A percentile compares a stretch with the other conserved stretches of the same genome.
phyloP scores from a whole-genome alignment of 2,888 invertebrate genomes.

The Nymphalis urticae region DNA sequence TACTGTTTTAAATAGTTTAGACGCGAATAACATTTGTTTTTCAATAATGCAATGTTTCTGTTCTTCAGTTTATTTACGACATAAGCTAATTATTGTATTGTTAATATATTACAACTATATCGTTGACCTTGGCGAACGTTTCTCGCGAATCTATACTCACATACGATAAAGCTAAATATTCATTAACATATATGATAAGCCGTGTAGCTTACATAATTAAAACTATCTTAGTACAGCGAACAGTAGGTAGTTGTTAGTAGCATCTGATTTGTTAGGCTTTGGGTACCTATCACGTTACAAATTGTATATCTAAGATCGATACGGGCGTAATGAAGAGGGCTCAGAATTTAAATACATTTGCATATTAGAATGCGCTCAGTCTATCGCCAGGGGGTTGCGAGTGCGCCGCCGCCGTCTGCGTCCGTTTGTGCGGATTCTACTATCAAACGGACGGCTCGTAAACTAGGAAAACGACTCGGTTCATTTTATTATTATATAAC shows the following conservation, averaged over 20 bases:
- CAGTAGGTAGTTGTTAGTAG: conserved; percentile 43
- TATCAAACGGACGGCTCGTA: conserved; percentile 30
- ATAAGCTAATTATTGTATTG: too few relatives aligned
- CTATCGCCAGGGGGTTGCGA: conserved; percentile 42
- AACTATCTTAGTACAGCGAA: conserved; percentile 27
- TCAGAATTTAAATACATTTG: conserved; percentile 82
- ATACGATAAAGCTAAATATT: conserved; percentile 6
- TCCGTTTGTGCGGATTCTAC: conserved; percentile 25
- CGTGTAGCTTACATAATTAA: conserved; percentile 23
- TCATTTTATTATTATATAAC: not conserved
- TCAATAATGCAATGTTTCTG: too few relatives aligned
- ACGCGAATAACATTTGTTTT: too few relatives aligned
- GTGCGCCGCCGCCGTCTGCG: conserved; percentile 18
- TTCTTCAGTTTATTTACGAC: too few relatives aligned
- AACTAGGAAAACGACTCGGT: not conserved
- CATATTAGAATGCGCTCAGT: conserved; percentile 79
- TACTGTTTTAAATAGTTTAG: too few relatives aligned
- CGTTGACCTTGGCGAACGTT: conserved; percentile 4
- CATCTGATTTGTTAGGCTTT: conserved; percentile 68
- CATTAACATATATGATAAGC: conserved; percentile 10
- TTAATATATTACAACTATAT: not conserved
- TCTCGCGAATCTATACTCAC: not conserved
- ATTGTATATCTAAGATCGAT: conserved; percentile 82
- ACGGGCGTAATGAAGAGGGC: conserved; percentile 80
- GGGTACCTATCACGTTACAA: conserved; percentile 77